phyloP scores from a whole-genome alignment of 2,113 vertebrate genomes.

The Micronycteris hirsuta region DNA sequence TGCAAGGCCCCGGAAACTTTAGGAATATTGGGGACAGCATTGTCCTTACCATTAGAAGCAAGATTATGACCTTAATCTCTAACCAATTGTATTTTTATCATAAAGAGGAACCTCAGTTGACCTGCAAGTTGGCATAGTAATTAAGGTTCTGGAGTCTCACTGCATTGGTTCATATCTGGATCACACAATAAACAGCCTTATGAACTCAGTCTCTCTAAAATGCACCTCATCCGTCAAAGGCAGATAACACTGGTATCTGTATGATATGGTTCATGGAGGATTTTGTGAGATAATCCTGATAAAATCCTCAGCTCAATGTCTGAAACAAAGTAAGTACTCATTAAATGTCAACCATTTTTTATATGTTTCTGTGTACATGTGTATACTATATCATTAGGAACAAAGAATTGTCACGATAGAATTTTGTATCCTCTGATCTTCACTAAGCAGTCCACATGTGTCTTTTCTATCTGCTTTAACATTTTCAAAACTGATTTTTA shows the following conservation, averaged over 20 bases:
- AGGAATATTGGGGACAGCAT: background rate
- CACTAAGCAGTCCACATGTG: background rate
- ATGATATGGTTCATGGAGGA: background rate
- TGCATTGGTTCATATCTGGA: background rate
- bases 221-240: background rate
- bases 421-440: background rate
- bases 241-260: background rate
- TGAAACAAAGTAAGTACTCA: background rate
- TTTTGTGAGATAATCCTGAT: conserved; percentile 20
- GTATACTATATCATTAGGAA: background rate
- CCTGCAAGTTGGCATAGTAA: background rate
- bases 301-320: background rate
- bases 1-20: background rate
- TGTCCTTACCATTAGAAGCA: background rate
- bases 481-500: background rate
- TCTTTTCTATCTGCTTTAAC: background rate
- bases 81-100: conserved; percentile 17
- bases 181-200: background rate
- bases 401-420: background rate
- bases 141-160: background rate
- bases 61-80: conserved; percentile 14
- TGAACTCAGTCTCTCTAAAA: conserved; percentile 19
- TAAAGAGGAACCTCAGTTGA: background rate
- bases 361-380: background rate
- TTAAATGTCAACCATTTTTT: conserved; percentile 14